Percentiles rank a stretch among this genome's conserved stretches.
Evolutionary conservation across 37 sponge, comb jelly and placozoan genomes (phyloP).

Genomic region (Eunapius fragilis): DNA sequence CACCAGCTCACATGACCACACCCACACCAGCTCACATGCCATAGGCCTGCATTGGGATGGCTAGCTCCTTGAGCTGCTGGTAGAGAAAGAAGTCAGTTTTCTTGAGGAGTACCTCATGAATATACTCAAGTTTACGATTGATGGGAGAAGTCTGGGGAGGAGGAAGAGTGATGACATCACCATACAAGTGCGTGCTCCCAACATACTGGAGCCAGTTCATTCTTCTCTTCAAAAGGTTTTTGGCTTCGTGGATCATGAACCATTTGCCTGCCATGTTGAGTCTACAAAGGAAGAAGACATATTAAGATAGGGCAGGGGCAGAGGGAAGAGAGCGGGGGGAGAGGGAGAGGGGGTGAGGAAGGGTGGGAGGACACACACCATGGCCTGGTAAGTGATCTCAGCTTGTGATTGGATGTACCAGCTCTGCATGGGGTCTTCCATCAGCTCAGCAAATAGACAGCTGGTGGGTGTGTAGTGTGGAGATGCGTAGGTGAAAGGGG

Average conservation of each 20-base stretch:
- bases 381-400: background rate
- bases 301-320: too few species aligned
- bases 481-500: background rate
- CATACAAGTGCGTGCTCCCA: too few species aligned
- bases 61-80: constrained; percentile 66
- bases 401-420: constrained; percentile 45
- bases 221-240: constrained; percentile 44
- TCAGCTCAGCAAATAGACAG: constrained; percentile 68
- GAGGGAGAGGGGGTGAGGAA: background rate
- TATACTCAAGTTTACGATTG: constrained; percentile 77
- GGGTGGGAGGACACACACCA: background rate
- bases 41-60: constrained; percentile 92
- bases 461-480: constrained; percentile 3
- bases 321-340: background rate
- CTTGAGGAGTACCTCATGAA: constrained; percentile 86
- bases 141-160: constrained; percentile 64
- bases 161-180: background rate
- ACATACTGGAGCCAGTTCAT: constrained; percentile 24
- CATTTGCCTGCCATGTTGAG: background rate
- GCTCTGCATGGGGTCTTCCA: constrained; percentile 67
- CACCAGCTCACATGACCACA: constrained; percentile 4
- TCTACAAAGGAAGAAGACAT: background rate
- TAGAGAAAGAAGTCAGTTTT: constrained; percentile 79
- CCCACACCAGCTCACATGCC: constrained; percentile 81
- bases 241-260: constrained; percentile 41